Percentiles rank a stretch among this genome's conserved stretches.
phyloP scores from a whole-genome alignment of 2,113 vertebrate species.

The Meleagris gallopavo region DNA sequence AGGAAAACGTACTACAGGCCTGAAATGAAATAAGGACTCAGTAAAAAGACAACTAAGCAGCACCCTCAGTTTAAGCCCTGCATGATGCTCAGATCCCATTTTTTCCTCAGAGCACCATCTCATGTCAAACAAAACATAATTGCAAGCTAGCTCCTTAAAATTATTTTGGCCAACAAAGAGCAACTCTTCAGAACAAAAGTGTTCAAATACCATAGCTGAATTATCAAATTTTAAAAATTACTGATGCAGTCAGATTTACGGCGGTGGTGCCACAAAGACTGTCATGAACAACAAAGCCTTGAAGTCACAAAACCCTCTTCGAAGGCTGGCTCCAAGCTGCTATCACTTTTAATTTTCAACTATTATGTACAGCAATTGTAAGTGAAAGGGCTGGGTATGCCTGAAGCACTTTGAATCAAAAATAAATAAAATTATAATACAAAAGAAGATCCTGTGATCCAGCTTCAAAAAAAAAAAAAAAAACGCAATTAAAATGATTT shows the following conservation, averaged over 20 bases:
- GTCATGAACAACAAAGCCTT: constrained; percentile 37
- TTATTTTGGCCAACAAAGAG: background rate
- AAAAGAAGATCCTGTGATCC: background rate
- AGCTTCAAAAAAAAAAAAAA: background rate
- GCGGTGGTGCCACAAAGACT: constrained; percentile 1
- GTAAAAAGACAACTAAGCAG: background rate
- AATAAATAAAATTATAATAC: background rate
- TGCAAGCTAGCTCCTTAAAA: background rate
- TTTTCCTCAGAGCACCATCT: background rate
- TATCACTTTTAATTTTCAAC: constrained; percentile 32
- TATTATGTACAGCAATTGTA: background rate
- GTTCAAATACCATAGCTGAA: background rate
- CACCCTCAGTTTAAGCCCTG: background rate
- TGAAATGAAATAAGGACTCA: background rate
- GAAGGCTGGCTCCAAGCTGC: constrained; percentile 37
- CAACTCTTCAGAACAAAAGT: background rate
- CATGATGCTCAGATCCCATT: background rate
- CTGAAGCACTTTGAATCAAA: background rate
- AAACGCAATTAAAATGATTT: background rate
- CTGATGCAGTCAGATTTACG: background rate
- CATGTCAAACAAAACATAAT: background rate
- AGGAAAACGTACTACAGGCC: background rate
- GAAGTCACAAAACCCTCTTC: constrained; percentile 40
- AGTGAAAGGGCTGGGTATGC: constrained; percentile 1
- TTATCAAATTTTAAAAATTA: constrained; percentile 22